Percentiles rank a stretch among this genome's conserved stretches.
Evolutionary conservation across 1,140 invertebrate genomes (phyloP).

Genomic region (Zaprionus vittiger): DNA sequence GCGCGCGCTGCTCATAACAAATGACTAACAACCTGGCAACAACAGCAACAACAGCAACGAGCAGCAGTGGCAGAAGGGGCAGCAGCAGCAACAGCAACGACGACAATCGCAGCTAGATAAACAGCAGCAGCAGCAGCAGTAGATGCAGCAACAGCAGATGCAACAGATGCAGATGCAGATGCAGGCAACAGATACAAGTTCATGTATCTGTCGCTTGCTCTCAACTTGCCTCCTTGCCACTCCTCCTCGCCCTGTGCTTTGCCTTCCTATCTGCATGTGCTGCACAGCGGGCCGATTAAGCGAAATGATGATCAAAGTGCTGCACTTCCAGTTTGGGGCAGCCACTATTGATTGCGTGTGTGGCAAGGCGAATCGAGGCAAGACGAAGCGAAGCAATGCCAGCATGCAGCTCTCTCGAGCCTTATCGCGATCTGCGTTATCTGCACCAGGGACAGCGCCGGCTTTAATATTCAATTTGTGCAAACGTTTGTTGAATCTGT

Average conservation of each 20-base stretch:
- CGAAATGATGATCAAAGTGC: conserved; percentile 80
- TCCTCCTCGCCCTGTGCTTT: not conserved
- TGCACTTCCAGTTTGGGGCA: conserved; percentile 38
- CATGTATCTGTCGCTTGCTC: conserved; percentile 42
- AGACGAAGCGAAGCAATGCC: conserved; percentile 35
- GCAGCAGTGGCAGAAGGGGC: conserved; percentile 29
- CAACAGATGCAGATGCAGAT: conserved; percentile 41
- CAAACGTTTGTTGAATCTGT: conserved; percentile 65
- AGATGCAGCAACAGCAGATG: conserved; percentile 40
- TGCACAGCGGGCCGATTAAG: conserved; percentile 72
- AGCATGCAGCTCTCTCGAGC: conserved; percentile 27
- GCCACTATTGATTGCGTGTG: conserved; percentile 72
- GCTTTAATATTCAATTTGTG: conserved; percentile 81
- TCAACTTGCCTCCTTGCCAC: not conserved
- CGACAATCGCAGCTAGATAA: conserved; percentile 74
- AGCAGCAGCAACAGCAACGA: conserved; percentile 1
- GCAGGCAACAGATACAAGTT: conserved; percentile 47
- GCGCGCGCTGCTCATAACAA: conserved; percentile 66
- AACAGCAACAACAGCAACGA: conserved; percentile 61
- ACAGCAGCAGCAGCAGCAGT: conserved; percentile 46
- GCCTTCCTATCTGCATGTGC: conserved; percentile 52
- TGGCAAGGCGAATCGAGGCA: conserved; percentile 50
- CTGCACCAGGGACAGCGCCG: conserved; percentile 42
- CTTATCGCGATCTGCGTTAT: conserved; percentile 76
- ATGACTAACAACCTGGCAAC: conserved; percentile 78